phyloP scores from a whole-genome alignment of 2,888 invertebrate genomes.

The Emmelina monodactyla region DNA sequence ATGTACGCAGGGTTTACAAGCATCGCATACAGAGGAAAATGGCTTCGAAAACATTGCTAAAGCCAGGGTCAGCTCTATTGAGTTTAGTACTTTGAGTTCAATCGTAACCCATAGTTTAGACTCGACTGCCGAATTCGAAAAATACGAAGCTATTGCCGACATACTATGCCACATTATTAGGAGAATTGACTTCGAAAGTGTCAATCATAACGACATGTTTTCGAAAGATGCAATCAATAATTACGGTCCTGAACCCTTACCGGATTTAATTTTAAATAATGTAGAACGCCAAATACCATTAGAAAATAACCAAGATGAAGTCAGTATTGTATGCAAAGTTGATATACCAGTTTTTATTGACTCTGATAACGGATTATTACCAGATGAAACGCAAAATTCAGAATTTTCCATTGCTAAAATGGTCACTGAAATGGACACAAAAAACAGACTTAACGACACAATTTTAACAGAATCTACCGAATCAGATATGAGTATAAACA shows the following conservation, averaged over 20 bases:
- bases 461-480: conserved; percentile 32
- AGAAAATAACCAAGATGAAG: conserved; percentile 7
- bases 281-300: too few species aligned
- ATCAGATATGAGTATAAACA: conserved; percentile 21
- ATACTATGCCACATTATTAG: conserved; percentile 30
- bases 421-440: conserved; percentile 37
- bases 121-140: conserved; percentile 52
- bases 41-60: conserved; percentile 8
- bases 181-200: conserved; percentile 24
- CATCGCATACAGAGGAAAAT: not conserved
- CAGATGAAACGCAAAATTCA: not conserved
- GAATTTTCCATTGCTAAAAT: conserved; percentile 42
- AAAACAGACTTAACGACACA: too few species aligned
- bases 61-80: conserved; percentile 17
- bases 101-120: conserved; percentile 34
- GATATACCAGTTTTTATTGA: not conserved
- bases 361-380: not conserved
- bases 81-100: conserved; percentile 29
- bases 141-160: conserved; percentile 40
- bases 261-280: too few species aligned
- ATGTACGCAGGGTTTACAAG: not conserved
- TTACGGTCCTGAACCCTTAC: not conserved
- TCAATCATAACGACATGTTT: conserved; percentile 3
- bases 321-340: not conserved
- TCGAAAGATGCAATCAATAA: not conserved